A percentile compares a stretch with the other conserved stretches of the same genome.
Conservation (phyloP, 2,113 vertebrate species). For the Ondatra zibethicus region DNA sequence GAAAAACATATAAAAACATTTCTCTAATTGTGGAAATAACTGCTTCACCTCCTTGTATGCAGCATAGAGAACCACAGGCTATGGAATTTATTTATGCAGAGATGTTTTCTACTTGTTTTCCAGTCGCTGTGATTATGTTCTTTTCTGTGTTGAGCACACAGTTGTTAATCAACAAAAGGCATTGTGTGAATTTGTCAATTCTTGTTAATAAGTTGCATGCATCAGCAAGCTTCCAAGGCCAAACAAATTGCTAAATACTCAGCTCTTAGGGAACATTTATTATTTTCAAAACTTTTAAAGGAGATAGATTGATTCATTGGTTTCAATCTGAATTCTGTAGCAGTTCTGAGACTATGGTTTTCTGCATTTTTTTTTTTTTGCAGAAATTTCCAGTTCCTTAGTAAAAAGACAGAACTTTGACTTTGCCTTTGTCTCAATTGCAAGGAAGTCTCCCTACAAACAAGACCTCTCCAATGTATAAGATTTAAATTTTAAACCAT, state of each 20-base stretch:
- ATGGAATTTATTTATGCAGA: neutral
- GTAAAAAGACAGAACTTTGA: neutral
- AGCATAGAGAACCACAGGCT: neutral
- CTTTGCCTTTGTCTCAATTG: neutral
- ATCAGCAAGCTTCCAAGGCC: neutral
- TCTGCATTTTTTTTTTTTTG: neutral
- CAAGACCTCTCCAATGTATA: neutral
- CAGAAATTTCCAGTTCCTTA: neutral
- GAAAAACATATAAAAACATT: neutral
- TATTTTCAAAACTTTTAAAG: neutral
- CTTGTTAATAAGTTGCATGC: neutral
- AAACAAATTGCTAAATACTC: neutral
- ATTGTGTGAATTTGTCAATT: constrained; percentile 4
- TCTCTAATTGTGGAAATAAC: neutral
- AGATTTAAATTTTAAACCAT: neutral
- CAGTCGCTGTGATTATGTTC: neutral
- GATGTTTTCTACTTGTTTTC: neutral
- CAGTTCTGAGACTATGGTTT: neutral
- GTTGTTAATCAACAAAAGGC: neutral
- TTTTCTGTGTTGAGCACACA: neutral
- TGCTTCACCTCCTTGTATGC: fast-evolving
- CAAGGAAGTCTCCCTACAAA: neutral
- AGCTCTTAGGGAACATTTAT: neutral
- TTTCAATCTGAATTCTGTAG: neutral
- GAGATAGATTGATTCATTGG: neutral